These are phyloP conservation scores for Luffia ferchaultella DNA, from an alignment of 2,888 invertebrate genomes.

Conservation along the genomic window DNA sequence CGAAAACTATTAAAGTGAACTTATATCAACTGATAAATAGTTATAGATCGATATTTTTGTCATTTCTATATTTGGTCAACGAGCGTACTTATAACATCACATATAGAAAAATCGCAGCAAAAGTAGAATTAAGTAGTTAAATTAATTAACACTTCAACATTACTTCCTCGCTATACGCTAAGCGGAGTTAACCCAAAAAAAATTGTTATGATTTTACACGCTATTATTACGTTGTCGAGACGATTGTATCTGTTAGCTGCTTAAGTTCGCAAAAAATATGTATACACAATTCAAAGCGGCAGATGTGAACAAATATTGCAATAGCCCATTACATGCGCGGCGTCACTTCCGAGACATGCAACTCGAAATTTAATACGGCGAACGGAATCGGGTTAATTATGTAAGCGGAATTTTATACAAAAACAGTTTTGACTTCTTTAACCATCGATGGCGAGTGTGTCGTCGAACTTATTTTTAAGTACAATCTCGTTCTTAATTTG, in stretches of 20 bases:
- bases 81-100: no score
- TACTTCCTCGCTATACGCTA: no score
- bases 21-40: no score
- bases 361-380: conserved; percentile 22
- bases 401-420: conserved; percentile 21
- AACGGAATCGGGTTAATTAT: conserved; percentile 38
- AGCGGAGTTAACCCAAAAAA: neutral
- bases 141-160: no score
- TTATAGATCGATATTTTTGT: no score
- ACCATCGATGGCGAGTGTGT: neutral
- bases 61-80: no score
- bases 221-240: neutral
- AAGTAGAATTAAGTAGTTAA: no score
- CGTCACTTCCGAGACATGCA: neutral
- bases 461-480: neutral
- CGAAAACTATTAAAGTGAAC: no score
- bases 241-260: neutral
- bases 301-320: neutral
- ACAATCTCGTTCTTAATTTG: neutral
- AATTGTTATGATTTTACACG: neutral
- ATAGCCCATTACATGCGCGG: neutral
- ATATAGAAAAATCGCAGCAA: no score
- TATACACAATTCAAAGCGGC: neutral
- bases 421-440: conserved; percentile 17
- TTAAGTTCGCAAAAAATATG: neutral